Evolutionary conservation across 2,888 invertebrate species (phyloP).

Genomic region (Acheta domesticus): DNA sequence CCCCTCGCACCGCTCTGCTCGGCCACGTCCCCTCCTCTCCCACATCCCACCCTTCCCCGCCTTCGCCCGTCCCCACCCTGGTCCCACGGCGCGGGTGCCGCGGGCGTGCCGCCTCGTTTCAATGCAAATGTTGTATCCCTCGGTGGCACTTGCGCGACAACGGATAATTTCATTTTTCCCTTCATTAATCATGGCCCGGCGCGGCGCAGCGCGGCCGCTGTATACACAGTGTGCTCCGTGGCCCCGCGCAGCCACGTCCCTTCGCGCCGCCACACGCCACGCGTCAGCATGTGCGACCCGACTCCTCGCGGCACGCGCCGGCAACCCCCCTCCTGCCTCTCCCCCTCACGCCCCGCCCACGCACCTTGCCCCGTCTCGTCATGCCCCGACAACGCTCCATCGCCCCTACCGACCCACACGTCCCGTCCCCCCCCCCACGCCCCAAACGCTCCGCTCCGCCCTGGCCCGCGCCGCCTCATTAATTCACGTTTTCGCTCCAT

Average conservation of each 20-base stretch:
- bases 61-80: neutral
- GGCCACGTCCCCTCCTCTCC: too few relatives aligned
- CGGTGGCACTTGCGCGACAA: neutral
- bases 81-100: neutral
- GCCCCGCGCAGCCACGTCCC: neutral
- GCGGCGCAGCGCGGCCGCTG: neutral
- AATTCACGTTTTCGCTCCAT: too few relatives aligned
- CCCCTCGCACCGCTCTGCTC: too few relatives aligned
- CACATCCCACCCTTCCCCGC: too few relatives aligned
- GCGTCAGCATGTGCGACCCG: neutral
- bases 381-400: too few relatives aligned
- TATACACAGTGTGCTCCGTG: neutral
- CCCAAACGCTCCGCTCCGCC: neutral
- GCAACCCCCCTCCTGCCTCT: fast-evolving
- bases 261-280: neutral
- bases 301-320: neutral
- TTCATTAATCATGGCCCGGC: neutral
- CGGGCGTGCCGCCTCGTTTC: neutral
- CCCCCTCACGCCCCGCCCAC: too few relatives aligned
- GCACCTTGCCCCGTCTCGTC: too few relatives aligned
- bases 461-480: too few relatives aligned
- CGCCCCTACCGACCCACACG: too few relatives aligned
- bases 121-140: neutral
- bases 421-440: neutral
- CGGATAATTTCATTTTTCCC: constrained; percentile 1